phyloP scores from a whole-genome alignment of 2,113 vertebrate genomes.

The Nymphicus hollandicus region DNA sequence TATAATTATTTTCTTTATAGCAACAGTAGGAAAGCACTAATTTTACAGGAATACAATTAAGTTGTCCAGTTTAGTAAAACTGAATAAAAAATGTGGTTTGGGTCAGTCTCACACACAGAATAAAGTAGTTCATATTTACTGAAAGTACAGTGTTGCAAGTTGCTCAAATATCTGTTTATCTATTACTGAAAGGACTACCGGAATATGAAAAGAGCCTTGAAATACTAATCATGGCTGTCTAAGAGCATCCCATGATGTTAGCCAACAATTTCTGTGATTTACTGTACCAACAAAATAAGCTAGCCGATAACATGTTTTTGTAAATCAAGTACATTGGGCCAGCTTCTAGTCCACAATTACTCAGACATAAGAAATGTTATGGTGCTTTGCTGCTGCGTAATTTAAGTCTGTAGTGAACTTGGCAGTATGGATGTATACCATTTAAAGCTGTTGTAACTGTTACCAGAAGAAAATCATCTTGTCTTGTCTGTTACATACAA shows the following conservation, averaged over 20 bases:
- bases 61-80: not conserved
- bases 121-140: not conserved
- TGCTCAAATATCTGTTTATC: not conserved
- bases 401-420: not conserved
- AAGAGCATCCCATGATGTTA: not conserved
- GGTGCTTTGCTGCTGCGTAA: not conserved
- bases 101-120: not conserved
- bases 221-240: not conserved
- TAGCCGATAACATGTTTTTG: not conserved
- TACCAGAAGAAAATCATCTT: not conserved
- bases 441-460: not conserved
- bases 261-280: not conserved
- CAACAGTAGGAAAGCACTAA: not conserved
- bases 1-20: not conserved
- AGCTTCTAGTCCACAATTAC: not conserved
- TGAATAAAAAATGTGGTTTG: rapidly evolving
- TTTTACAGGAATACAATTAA: not conserved
- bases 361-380: not conserved
- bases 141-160: not conserved
- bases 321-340: not conserved
- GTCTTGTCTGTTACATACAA: not conserved
- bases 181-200: not conserved
- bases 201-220: not conserved
- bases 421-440: not conserved
- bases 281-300: not conserved